Conservation (phyloP, 2,113 vertebrate genomes). For the Plecotus auritus region DNA sequence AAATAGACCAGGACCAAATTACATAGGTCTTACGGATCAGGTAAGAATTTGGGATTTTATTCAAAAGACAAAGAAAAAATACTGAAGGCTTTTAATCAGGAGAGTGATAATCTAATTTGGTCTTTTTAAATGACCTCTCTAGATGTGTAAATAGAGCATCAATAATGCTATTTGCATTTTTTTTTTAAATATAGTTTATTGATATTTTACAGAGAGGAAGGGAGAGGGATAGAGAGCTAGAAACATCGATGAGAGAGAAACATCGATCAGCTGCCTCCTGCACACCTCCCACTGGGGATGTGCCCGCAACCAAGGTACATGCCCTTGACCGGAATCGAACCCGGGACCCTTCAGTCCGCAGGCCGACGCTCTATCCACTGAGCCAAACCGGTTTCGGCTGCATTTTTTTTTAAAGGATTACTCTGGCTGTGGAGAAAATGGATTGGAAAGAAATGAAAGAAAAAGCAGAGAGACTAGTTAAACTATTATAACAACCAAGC, state of each 20-base stretch:
- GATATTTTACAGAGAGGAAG: no score
- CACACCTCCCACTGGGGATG: no score
- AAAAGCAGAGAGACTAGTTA: neutral
- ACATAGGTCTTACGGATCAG: neutral
- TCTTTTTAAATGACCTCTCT: slow-evolving; percentile 12
- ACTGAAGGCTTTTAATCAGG: neutral
- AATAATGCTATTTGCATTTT: neutral
- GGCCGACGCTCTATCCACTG: no score
- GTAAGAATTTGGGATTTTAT: neutral
- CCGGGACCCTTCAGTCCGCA: no score
- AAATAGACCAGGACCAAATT: neutral
- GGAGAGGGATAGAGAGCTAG: no score
- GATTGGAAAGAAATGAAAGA: neutral
- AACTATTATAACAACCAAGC: neutral
- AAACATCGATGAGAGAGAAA: no score
- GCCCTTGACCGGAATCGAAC: no score
- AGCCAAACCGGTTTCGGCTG: no score
- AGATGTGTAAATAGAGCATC: neutral
- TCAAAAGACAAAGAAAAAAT: neutral
- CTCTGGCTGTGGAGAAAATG: neutral
- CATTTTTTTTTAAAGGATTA: neutral
- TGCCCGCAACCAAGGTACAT: no score
- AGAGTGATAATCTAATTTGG: neutral
- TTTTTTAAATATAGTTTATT: no score
- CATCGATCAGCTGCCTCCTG: no score